Base-by-base conservation (phyloP, 1,140 invertebrate species). In the Patella vulgata region DNA sequence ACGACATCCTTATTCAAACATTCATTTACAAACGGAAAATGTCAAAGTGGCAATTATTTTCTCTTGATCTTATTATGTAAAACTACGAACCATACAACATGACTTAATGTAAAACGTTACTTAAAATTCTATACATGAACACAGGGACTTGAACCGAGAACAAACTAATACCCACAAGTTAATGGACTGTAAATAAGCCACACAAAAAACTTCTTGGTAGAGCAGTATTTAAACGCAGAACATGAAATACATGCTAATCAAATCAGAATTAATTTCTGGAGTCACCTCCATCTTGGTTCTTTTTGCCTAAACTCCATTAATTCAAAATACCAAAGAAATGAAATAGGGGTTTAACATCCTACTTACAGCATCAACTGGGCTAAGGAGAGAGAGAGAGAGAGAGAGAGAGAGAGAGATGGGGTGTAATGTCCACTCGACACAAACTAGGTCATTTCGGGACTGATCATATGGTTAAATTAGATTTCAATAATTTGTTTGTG, bases 371-470 rank as follows among this genome's bases (percentile, higher is more conserved):
- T 23, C 8, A 4, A 27, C 8, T 12, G n/a, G 4, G 30, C 27
- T 12, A n/a, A 52, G 23, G 14, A 55, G 28, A 55, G 33, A 55
- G 33, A 40, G 53, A 40, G 53, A 40, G 53, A 40, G 53, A 56
- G 25, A 39, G 33, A 46, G 50, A 40, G 39, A 40, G 39, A 40
- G 39, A 40, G 39, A 40, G 39, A 40, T n/a, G 40, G 43, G 42
- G n/a, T n/a, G n/a, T n/a, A n/a, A n/a, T n/a, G n/a, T n/a, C n/a
- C n/a, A n/a, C n/a, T n/a, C n/a, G n/a, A 3, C 42, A 48, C 23
- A 33, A 40, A n/a, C n/a, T n/a, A 40, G 25, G 39, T 36, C 19
- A n/a, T 11, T 23, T n/a, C 6, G 39, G 17, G n/a, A 9, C 12
- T 46, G 55, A 14, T 5, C 5, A 19, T n/a, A 8, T 17, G 11